A percentile compares a stretch with the other conserved stretches of the same genome.
These are phyloP conservation scores for Rhingia campestris DNA, from an alignment of 2,888 invertebrate species.

Conservation along the genomic window DNA sequence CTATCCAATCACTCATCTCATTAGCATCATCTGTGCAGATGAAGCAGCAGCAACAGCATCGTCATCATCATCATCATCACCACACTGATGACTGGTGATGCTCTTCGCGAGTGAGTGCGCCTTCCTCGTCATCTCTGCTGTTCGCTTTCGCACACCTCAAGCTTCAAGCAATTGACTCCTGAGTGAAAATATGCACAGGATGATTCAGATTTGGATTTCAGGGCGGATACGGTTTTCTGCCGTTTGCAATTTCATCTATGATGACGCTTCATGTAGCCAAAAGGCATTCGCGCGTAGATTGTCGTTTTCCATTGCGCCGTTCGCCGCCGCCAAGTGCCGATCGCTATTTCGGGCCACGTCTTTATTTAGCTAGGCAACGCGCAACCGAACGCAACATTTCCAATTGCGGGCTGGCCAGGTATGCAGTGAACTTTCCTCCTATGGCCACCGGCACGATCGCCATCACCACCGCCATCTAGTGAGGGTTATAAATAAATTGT, in stretches of 20 bases:
- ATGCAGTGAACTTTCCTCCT: constrained; percentile 36
- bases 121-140: constrained; percentile 23
- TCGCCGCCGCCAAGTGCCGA: constrained; percentile 1
- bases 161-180: constrained; percentile 65
- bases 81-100: constrained; percentile 28
- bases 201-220: constrained; percentile 67
- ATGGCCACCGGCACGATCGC: not conserved
- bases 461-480: constrained; percentile 49
- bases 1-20: constrained; percentile 64
- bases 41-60: constrained; percentile 1
- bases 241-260: constrained; percentile 27
- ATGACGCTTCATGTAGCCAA: constrained; percentile 60
- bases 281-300: constrained; percentile 12
- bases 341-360: constrained; percentile 52
- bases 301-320: not conserved
- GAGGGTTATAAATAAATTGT: constrained; percentile 51
- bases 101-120: constrained; percentile 9
- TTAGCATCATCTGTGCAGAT: constrained; percentile 41
- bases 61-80: constrained; percentile 11
- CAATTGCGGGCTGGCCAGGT: constrained; percentile 55
- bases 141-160: constrained; percentile 49
- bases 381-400: constrained; percentile 41
- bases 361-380: constrained; percentile 57
- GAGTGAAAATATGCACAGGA: constrained; percentile 53
- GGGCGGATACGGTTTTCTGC: constrained; percentile 53